phyloP scores from a whole-genome alignment of 2,113 vertebrate genomes.

The Pluvialis apricaria region DNA sequence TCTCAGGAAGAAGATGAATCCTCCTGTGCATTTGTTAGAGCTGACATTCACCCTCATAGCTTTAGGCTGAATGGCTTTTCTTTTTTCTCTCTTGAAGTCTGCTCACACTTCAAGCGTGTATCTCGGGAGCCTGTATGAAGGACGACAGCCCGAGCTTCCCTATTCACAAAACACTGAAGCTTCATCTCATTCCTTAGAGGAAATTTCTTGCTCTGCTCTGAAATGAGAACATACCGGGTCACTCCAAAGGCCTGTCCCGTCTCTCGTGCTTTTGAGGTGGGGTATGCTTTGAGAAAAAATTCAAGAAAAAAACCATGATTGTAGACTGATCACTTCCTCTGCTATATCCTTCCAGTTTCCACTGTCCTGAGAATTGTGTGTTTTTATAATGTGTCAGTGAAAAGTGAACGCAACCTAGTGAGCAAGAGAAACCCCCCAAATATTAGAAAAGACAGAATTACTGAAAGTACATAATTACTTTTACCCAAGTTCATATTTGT shows the following conservation, averaged over 20 bases:
- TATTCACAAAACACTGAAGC: background rate
- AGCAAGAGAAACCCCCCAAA: background rate
- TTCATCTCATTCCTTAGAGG: background rate
- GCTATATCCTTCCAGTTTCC: background rate
- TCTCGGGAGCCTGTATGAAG: background rate
- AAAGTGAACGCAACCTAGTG: background rate
- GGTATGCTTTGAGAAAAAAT: background rate
- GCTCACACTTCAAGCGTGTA: background rate
- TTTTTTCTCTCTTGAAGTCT: background rate
- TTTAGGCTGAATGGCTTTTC: background rate
- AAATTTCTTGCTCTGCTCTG: background rate
- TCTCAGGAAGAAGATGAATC: background rate
- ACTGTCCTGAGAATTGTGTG: background rate
- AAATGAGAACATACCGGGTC: background rate
- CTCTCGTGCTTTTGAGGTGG: background rate
- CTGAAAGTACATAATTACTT: background rate
- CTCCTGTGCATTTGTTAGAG: background rate
- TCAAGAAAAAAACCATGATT: rapidly evolving
- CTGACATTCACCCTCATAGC: background rate
- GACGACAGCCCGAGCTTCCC: background rate
- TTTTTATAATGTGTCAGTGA: background rate
- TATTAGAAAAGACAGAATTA: background rate
- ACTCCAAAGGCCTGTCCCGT: background rate
- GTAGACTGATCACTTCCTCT: background rate
- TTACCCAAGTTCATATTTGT: background rate